Conservation (phyloP, 2,797 vertebrate species). For the Discoglossus pictus region DNA sequence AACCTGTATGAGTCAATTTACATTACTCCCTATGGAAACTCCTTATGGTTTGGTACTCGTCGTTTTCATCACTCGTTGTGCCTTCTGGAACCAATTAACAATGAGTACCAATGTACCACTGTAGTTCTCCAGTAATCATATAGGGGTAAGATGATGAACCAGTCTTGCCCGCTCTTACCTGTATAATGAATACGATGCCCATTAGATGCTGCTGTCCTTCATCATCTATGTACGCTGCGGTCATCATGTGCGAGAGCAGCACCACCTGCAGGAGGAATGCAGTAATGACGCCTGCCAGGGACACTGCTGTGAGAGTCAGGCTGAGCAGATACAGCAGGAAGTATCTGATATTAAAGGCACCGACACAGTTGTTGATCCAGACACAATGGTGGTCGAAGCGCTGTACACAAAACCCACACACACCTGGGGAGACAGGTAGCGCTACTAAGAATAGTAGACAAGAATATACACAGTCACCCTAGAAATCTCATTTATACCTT, state of each 20-base stretch:
- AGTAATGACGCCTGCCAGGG: constrained; percentile 68
- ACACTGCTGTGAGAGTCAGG: constrained; percentile 69
- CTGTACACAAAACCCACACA: constrained; percentile 84
- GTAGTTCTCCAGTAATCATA: too few relatives aligned
- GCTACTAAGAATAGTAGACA: background rate
- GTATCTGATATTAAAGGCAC: constrained; percentile 78
- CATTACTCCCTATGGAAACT: too few relatives aligned
- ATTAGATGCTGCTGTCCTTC: constrained; percentile 71
- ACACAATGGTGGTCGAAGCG: constrained; percentile 97
- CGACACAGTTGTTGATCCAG: constrained; percentile 97
- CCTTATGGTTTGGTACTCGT: too few relatives aligned
- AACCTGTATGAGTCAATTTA: too few relatives aligned
- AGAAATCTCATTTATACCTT: too few relatives aligned
- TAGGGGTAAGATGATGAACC: too few relatives aligned
- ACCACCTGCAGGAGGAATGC: constrained; percentile 77
- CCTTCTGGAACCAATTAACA: too few relatives aligned
- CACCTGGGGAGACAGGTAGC: constrained; percentile 63
- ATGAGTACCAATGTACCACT: too few relatives aligned
- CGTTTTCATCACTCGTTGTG: too few relatives aligned
- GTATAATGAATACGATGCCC: constrained; percentile 75
- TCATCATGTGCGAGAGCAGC: constrained; percentile 70
- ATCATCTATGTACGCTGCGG: constrained; percentile 76
- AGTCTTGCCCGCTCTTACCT: constrained; percentile 73
- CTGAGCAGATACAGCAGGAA: constrained; percentile 88
- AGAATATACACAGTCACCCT: background rate